Conservation (phyloP, 2,113 vertebrate species). For the Apaloderma vittatum region DNA sequence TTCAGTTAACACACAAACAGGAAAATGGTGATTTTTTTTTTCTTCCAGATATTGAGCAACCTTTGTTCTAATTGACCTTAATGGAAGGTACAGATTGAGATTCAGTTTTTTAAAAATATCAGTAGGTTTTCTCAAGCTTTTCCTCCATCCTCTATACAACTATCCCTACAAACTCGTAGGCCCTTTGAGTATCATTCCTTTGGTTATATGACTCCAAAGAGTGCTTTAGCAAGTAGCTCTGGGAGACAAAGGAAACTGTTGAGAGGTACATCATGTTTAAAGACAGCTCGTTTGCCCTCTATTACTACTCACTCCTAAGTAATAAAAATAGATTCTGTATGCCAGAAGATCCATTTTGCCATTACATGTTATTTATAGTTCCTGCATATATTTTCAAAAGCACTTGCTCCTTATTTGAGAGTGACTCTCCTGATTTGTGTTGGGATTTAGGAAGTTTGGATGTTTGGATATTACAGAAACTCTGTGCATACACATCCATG, state of each 20-base stretch:
- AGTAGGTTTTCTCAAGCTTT: background rate
- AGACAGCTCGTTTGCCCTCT: background rate
- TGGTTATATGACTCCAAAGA: background rate
- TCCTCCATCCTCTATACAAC: background rate
- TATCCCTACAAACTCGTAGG: rapidly evolving
- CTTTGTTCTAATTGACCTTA: background rate
- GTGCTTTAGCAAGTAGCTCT: background rate
- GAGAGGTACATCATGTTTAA: background rate
- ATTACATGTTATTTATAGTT: background rate
- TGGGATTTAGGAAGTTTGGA: background rate
- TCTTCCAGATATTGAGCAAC: background rate
- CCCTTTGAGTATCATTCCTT: background rate
- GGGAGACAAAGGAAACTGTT: background rate
- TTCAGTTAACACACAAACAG: background rate
- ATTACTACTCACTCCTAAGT: background rate
- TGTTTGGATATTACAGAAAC: background rate
- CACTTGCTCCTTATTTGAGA: background rate
- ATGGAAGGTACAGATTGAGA: background rate
- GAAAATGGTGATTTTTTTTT: background rate
- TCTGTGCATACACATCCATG: background rate
- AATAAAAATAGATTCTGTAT: background rate
- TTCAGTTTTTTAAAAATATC: background rate
- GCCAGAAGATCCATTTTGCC: background rate
- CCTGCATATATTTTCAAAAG: background rate
- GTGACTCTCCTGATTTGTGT: rapidly evolving